phyloP scores from a whole-genome alignment of 2,113 vertebrate species.

The Sceloporus undulatus region DNA sequence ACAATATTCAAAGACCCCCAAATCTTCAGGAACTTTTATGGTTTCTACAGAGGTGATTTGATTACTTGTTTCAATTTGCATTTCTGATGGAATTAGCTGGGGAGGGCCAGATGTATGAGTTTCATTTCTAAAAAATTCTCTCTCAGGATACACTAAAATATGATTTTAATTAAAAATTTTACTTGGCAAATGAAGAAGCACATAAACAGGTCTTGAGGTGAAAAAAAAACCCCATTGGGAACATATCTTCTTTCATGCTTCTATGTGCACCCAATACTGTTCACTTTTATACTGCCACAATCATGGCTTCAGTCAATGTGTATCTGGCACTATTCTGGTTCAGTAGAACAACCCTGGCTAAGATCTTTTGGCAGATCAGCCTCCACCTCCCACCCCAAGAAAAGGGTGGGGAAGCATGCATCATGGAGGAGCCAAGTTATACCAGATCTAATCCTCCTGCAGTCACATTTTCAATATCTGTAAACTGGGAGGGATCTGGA shows the following conservation, averaged over 20 bases:
- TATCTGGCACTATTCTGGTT: not conserved
- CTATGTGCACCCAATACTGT: not conserved
- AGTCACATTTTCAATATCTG: no score
- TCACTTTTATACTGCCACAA: not conserved
- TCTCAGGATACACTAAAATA: not conserved
- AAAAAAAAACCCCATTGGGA: not conserved
- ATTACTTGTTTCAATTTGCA: slow-evolving; percentile 7
- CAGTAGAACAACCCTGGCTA: no score
- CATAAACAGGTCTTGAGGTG: not conserved
- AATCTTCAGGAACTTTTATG: not conserved
- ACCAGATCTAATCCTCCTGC: no score
- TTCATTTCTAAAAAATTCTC: slow-evolving; percentile 12
- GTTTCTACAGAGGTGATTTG: not conserved
- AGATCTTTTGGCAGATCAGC: no score
- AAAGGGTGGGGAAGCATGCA: no score
- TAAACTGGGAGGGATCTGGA: no score
- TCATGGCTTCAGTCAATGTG: not conserved
- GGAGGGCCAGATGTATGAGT: slow-evolving; percentile 3
- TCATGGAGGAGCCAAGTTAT: no score
- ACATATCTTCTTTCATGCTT: not conserved
- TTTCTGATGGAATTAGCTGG: not conserved
- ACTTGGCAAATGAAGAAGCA: not conserved
- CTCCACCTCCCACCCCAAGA: no score
- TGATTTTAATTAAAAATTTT: slow-evolving; percentile 35
- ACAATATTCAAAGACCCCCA: not conserved